Conservation (phyloP, 2,113 vertebrate genomes). For the Xenus cinereus region DNA sequence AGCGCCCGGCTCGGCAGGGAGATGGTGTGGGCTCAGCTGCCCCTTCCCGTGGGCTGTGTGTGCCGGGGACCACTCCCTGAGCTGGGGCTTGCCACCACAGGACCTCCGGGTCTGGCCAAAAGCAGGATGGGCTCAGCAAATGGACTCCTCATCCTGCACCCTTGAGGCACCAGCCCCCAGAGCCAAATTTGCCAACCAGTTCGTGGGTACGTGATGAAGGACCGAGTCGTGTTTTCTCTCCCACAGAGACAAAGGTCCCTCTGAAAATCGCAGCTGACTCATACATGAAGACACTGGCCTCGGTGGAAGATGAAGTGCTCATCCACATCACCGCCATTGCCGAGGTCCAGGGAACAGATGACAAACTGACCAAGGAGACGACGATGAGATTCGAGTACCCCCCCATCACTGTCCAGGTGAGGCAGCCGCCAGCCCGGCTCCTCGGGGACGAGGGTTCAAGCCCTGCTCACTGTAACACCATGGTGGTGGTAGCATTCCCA, state of each 20-base stretch:
- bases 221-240: neutral
- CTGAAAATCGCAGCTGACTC: neutral
- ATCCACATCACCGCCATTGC: conserved; percentile 39
- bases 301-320: conserved; percentile 31
- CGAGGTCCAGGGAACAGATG: neutral
- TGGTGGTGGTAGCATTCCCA: neutral
- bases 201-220: neutral
- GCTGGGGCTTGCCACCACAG: rapidly evolving
- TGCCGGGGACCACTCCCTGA: neutral
- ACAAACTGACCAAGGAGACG: conserved; percentile 43
- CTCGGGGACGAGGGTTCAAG: neutral
- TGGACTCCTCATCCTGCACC: rapidly evolving
- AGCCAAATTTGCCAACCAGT: neutral
- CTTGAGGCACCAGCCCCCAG: neutral
- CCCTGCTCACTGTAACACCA: neutral
- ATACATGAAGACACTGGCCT: conserved; percentile 3
- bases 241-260: conserved; percentile 38
- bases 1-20: neutral
- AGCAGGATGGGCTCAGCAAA: neutral
- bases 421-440: neutral
- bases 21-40: neutral
- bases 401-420: conserved; percentile 68
- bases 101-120: neutral
- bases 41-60: neutral
- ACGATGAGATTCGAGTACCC: conserved; percentile 54